Percentiles rank a stretch among this genome's conserved stretches.
These are phyloP conservation scores for Sparus aurata DNA, from an alignment of 2,797 vertebrate genomes.

Conservation along the genomic window DNA sequence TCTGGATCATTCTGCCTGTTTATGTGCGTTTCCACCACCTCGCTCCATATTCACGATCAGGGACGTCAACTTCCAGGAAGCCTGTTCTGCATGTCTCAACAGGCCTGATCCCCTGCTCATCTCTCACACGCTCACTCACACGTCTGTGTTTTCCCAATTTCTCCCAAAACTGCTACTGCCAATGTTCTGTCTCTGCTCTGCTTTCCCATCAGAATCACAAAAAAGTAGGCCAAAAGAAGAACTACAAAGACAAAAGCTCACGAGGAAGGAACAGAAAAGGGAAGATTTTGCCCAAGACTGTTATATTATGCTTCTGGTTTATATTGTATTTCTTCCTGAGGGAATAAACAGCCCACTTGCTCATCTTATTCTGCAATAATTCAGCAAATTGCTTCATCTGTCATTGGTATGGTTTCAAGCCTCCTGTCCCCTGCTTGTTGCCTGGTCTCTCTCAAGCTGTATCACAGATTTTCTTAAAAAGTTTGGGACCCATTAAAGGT, in stretches of 20 bases:
- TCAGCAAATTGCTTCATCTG: not conserved
- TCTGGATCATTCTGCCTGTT: conserved; percentile 13
- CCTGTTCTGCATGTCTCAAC: conserved; percentile 26
- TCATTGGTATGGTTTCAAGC: not conserved
- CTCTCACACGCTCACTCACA: conserved; percentile 37
- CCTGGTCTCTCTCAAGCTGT: not conserved
- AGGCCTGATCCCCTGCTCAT: conserved; percentile 30
- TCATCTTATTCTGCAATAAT: not conserved
- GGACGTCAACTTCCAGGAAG: conserved; percentile 12
- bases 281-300: conserved; percentile 2
- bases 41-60: conserved; percentile 39
- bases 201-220: conserved; percentile 21
- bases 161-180: conserved; percentile 18
- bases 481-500: not conserved
- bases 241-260: conserved; percentile 2
- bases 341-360: not conserved
- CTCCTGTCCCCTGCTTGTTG: not conserved
- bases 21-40: not conserved
- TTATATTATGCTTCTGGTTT: not conserved
- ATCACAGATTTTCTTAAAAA: not conserved
- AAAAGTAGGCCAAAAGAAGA: conserved; percentile 14
- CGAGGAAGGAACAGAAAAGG: not conserved
- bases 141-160: conserved; percentile 22
- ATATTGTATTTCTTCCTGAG: not conserved
- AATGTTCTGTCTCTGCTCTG: conserved; percentile 19